Evolutionary conservation across 2,113 vertebrate genomes (phyloP), one percentile per base, ranked within the genome.

Genomic region (Sinocyclocheilus grahami): DNA sequence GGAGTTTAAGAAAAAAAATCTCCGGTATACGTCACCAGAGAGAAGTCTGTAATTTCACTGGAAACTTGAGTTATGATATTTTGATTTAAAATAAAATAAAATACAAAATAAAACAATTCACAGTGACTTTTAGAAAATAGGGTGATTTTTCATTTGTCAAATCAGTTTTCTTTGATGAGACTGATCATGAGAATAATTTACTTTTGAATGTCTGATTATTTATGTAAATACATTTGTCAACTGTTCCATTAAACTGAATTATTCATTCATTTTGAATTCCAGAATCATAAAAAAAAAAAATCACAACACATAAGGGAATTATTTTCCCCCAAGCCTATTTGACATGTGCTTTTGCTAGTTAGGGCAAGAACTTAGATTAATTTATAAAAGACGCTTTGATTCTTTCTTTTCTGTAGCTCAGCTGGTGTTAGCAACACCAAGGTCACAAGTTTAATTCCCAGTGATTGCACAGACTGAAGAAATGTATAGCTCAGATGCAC

Each of bases 391-490:
- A 75, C 13, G 2, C 39, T 48, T 75, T 75, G 20, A 24, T 48
- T 75, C 72, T 42, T 42, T 75, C 22, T 14, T 76, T 51, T 51
- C 22, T 76, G 22, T 27, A 76, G n/a, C n/a, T 51, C 74, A 76
- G 42, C 3, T 46, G n/a, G 42, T 76, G 12, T 5, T 51, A 27
- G n/a, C 42, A 76, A 48, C 22, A 46, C 39, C 72, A 48, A 75
- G 72, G 72, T 8, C 72, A 48, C 22, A 75, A 42, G 72, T 48
- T 76, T 13, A 76, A 42, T 76, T 76, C 42, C 42, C 42, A 48
- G 42, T 76, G 72, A 76, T 48, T 48, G 12, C 71, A 74, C 71
- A n/a, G 20, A n/a, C 58, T 42, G 18, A 39, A 4, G 42, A 62
- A 60, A 42, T n/a, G 18, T 7, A 39, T 62, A 9, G 55, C 55